Evolutionary conservation across 2,888 invertebrate genomes (phyloP), one percentile per base, ranked within the genome.

Genomic region (Notodonta dromedarius): DNA sequence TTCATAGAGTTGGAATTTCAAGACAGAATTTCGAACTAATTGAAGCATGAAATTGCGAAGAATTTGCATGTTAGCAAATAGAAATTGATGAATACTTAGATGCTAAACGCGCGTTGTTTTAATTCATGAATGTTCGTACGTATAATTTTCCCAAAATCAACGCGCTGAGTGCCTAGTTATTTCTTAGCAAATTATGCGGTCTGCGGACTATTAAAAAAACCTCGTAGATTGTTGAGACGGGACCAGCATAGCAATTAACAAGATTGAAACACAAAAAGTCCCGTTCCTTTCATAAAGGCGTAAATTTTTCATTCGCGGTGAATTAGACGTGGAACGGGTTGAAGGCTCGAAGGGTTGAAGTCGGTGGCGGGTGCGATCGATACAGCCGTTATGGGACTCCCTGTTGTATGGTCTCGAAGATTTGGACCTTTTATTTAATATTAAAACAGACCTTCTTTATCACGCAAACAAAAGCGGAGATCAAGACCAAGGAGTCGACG

Each of bases 251-350:
- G 76, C 74, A 80, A 83, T 82, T 79, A 77, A 64, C 74, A 76
- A 80, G 74, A 79, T 77, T 78, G 76, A 79, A 73, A 76, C 74
- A 74, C 74, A 74, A 77, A 76, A 80, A 76, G 66, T 76, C 69
- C 67, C 67, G 65, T 67, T 74, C 66, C 63, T 76, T 67, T 73
- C 67, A 65, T 74, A 72, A 71, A 74, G 74, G 77, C 75, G 76
- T 79, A 76, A 81, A 82, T 84, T 83, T 80, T 79, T 82, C 74
- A 80, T 75, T 73, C 67, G 70, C 67, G 73, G 69, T 78, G 70
- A 78, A 79, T 79, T 79, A 76, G 78, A 73, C 74, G 72, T 70
- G 69, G 70, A 64, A 68, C 66, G 71, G 62, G 67, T 70, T 71
- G 70, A 61, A 66, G 68, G 65, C 61, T 74, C 73, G 66, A 66